These are phyloP conservation scores for Ictalurus punctatus DNA, from an alignment of 2,113 vertebrate genomes.

Conservation along the genomic window DNA sequence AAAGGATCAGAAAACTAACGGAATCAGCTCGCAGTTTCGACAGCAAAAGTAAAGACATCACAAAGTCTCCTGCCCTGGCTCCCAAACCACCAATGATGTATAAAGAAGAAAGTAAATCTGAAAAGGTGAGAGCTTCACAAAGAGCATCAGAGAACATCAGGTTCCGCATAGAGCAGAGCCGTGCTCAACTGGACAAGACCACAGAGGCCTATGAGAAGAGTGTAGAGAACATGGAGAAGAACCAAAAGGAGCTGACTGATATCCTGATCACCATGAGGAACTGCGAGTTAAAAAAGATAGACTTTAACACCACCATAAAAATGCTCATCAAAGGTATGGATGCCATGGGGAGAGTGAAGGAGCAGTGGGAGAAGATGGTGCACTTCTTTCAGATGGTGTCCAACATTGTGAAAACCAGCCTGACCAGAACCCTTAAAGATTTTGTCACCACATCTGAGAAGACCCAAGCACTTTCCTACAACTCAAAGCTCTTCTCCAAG, in stretches of 20 bases:
- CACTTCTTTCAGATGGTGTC: no score
- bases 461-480: slow-evolving; percentile 20
- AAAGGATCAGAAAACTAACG: background rate
- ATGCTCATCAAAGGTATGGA: slow-evolving; percentile 57
- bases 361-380: no score
- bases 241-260: slow-evolving; percentile 55
- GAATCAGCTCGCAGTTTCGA: slow-evolving; percentile 37
- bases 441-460: slow-evolving; percentile 43
- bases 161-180: slow-evolving; percentile 55
- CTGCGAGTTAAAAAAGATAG: slow-evolving; percentile 53
- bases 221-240: slow-evolving; percentile 52
- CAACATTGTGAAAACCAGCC: background rate
- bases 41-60: slow-evolving; percentile 37
- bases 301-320: slow-evolving; percentile 54
- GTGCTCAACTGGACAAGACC: slow-evolving; percentile 43
- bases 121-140: background rate
- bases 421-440: slow-evolving; percentile 50
- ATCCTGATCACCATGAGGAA: slow-evolving; percentile 53
- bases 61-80: slow-evolving; percentile 30
- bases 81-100: slow-evolving; percentile 44
- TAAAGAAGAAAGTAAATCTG: slow-evolving; percentile 18
- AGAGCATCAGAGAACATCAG: slow-evolving; percentile 20
- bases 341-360: slow-evolving; percentile 44
- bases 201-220: slow-evolving; percentile 48
- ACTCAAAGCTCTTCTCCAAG: slow-evolving; percentile 41